Conservation (phyloP, 2,113 vertebrate genomes). For the Etheostoma spectabile region DNA sequence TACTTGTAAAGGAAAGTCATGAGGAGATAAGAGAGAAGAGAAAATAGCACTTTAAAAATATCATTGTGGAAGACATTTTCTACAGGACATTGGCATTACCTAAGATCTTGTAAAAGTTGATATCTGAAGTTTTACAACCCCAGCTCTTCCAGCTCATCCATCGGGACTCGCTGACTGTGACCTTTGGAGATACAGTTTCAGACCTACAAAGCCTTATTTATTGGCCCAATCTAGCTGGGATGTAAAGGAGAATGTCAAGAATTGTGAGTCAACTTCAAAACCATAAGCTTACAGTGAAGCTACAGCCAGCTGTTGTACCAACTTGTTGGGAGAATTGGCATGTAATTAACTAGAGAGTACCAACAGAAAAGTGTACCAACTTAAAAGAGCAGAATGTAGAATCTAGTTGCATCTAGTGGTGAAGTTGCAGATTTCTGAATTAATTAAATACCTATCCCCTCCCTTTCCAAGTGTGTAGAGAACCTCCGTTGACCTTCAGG, state of each 20-base stretch:
- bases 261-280: slow-evolving; percentile 4
- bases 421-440: too few species aligned
- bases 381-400: too few species aligned
- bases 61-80: neutral
- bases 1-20: neutral
- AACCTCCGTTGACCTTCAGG: too few species aligned
- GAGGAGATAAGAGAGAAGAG: neutral
- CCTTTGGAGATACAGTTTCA: slow-evolving; percentile 1
- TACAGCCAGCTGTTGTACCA: neutral
- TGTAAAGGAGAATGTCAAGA: slow-evolving; percentile 1
- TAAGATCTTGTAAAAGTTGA: neutral
- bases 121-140: neutral
- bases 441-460: too few species aligned
- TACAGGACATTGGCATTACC: neutral
- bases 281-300: neutral
- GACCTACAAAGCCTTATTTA: neutral
- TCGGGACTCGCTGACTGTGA: slow-evolving; percentile 2
- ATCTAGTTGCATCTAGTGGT: too few species aligned
- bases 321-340: neutral
- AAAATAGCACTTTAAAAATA: neutral
- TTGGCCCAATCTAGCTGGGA: neutral
- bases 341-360: neutral
- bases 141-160: neutral
- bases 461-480: too few species aligned
- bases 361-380: neutral